phyloP scores from a whole-genome alignment of 2,888 invertebrate species.

The Marronus borbonicus region DNA sequence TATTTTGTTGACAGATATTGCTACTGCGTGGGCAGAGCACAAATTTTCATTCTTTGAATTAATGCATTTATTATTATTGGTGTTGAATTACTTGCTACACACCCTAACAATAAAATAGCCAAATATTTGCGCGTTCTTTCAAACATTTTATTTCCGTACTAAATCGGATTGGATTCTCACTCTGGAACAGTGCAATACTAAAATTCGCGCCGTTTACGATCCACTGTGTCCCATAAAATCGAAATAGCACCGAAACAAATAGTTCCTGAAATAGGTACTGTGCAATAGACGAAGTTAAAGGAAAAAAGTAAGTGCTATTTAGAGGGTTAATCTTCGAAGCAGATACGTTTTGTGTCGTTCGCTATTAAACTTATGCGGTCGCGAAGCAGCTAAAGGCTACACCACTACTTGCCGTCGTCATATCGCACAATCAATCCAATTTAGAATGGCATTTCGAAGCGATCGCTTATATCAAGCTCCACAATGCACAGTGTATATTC shows the following conservation, averaged over 20 bases:
- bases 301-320: not conserved
- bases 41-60: too few relatives aligned
- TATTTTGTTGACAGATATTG: too few relatives aligned
- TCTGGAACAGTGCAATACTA: not conserved
- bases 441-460: conserved; percentile 68
- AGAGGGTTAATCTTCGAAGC: not conserved
- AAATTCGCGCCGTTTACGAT: not conserved
- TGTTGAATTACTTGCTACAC: not conserved
- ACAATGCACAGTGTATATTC: conserved; percentile 58
- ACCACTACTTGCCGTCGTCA: conserved; percentile 53
- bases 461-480: conserved; percentile 61
- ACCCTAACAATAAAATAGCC: not conserved
- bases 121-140: not conserved
- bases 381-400: conserved; percentile 11
- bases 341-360: conserved; percentile 1
- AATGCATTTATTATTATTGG: too few relatives aligned
- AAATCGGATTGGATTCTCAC: not conserved
- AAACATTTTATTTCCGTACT: not conserved
- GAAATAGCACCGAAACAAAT: not conserved
- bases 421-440: conserved; percentile 68
- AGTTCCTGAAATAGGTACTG: not conserved
- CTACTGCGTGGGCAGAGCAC: too few relatives aligned
- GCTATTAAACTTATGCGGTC: not conserved
- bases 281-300: not conserved
- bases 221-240: conserved; percentile 6